Percentiles rank a stretch among this genome's conserved stretches.
Conservation (phyloP, 2,113 vertebrate species). For the Scytalopus superciliaris region DNA sequence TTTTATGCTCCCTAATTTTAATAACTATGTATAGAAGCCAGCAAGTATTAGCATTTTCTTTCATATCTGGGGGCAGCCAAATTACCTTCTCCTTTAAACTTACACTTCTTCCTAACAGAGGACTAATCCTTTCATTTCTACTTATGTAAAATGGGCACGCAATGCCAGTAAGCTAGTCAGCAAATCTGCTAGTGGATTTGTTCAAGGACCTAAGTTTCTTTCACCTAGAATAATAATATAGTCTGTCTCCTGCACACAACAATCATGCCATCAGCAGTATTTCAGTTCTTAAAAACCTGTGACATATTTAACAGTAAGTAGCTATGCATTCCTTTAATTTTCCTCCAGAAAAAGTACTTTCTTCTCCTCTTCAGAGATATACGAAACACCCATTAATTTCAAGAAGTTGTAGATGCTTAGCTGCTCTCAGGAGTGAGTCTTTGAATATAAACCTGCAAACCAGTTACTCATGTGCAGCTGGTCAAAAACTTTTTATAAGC, state of each 20-base stretch:
- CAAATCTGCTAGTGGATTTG: not conserved
- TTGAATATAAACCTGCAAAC: not conserved
- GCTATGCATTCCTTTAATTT: not conserved
- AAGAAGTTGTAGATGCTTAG: not conserved
- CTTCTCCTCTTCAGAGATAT: not conserved
- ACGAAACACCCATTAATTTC: not conserved
- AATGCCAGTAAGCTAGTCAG: not conserved
- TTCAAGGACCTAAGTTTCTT: not conserved
- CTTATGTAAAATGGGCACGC: not conserved
- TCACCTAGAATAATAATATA: not conserved
- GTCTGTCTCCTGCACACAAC: not conserved
- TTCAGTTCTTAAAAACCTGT: not conserved
- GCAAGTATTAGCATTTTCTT: not conserved
- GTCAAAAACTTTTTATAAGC: not conserved
- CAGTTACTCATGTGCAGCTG: not conserved
- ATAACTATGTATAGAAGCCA: not conserved
- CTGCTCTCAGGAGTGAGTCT: not conserved
- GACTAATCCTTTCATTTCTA: not conserved
- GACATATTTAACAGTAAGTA: not conserved
- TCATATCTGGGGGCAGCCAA: not conserved
- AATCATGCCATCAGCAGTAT: not conserved
- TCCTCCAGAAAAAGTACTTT: not conserved
- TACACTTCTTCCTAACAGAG: not conserved
- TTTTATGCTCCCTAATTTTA: constrained; percentile 15
- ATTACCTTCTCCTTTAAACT: constrained; percentile 15